Evolutionary conservation across 2,888 invertebrate genomes (phyloP).

Genomic region (Gryllus longicercus): DNA sequence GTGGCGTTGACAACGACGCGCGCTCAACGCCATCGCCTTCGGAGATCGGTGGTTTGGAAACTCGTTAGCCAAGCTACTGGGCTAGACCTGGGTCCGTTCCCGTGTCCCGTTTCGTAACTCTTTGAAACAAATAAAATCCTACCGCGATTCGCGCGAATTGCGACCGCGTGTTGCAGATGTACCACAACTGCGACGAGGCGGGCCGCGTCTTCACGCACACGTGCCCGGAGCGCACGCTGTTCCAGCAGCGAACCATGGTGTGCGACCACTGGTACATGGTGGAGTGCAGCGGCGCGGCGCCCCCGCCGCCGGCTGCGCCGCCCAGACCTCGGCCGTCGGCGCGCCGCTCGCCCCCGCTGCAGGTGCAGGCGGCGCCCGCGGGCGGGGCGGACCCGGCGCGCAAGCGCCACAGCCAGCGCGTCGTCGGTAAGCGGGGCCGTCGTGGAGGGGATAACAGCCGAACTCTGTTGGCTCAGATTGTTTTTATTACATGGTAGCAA

Average conservation of each 20-base stretch:
- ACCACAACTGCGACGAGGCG: conserved; percentile 77
- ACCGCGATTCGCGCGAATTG: no score
- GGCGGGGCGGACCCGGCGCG: neutral
- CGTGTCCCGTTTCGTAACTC: neutral
- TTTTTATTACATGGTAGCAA: no score
- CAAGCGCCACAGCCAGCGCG: neutral
- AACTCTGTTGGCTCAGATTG: no score
- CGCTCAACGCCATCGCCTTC: no score
- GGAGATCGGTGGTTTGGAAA: no score
- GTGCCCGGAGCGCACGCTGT: conserved; percentile 74
- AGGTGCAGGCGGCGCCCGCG: neutral
- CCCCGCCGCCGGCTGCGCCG: conserved; percentile 50
- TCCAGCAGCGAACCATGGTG: conserved; percentile 76
- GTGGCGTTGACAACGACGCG: no score
- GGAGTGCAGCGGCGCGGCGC: conserved; percentile 67
- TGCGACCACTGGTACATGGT: conserved; percentile 84
- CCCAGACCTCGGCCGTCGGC: conserved; percentile 48
- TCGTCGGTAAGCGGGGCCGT: neutral
- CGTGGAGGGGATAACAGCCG: no score
- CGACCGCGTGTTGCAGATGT: conserved; percentile 55
- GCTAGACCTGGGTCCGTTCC: neutral
- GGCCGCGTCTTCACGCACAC: conserved; percentile 74
- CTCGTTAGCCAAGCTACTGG: no score
- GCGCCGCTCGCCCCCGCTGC: conserved; percentile 46
- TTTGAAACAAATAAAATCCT: no score